Evolutionary conservation across 2,113 vertebrate species (phyloP), one percentile per base, ranked within the genome.

Genomic region (Engystomops pustulosus): DNA sequence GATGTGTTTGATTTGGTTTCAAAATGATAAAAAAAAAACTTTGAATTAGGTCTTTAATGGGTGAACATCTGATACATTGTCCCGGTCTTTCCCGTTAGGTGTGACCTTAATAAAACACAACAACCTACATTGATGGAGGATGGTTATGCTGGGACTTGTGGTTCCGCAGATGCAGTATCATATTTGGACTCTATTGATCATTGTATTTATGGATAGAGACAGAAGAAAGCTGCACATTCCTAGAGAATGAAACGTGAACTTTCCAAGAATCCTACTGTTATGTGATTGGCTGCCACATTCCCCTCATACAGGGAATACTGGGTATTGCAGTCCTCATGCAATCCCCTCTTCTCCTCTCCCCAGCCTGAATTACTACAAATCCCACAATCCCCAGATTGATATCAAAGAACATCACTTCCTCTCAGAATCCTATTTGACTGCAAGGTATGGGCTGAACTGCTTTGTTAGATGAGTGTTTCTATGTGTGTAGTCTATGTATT

Each of bases 391-490:
- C 18, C 23, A 30, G 18, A 32, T 14, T 20, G 14, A 45, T 47
- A 34, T 25, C 23, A 65, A 18, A 34, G 41, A 45, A 68, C 78
- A 65, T 80, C 78, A 80, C 78, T 80, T 80, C 78, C 78, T 80
- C 41, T 47, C 44, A 32, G 45, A 67, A 47, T 55, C 74, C 74
- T 77, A 77, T 77, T 77, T 77, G 74, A 58, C 74, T 77, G 74
- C 74, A 77, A 77, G 74, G 74, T 77, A 77, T 77, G 74, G 74
- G 74, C 74, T 77, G 74, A 55, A 77, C 32, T 77, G 74, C 74
- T 77, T 77, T 77, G 74, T 77, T 77, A 77, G 74, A 77, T 23
- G 74, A 77, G 74, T 53, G 27, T 58, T 77, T 74, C 23, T 58
- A 20, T 77, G 71, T 72, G n/a, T 72, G 49, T 58, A 38, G 20